These are phyloP conservation scores for Musca domestica DNA, from an alignment of 1,140 invertebrate species.

Conservation along the genomic window DNA sequence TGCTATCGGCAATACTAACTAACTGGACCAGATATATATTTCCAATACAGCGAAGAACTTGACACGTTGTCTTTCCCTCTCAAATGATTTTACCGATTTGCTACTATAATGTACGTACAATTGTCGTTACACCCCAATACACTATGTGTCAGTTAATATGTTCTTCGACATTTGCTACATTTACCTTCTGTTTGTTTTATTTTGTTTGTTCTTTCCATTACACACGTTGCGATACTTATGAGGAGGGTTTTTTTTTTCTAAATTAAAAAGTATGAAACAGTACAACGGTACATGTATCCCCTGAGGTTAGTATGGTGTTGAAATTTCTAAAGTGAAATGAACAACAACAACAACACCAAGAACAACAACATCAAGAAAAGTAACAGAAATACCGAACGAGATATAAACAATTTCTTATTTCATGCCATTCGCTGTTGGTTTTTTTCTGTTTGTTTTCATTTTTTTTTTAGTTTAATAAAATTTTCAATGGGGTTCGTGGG, in stretches of 20 bases:
- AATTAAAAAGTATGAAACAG: slow-evolving; percentile 20
- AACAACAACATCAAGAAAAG: neutral
- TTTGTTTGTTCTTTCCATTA: slow-evolving; percentile 9
- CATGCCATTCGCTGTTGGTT: neutral
- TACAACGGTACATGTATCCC: slow-evolving; percentile 9
- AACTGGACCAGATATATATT: too few species aligned
- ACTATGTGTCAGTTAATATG: too few species aligned
- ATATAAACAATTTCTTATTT: slow-evolving; percentile 10
- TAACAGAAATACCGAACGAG: neutral
- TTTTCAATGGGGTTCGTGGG: neutral
- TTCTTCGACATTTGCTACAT: slow-evolving; percentile 6
- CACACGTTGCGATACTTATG: neutral
- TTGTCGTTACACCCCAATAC: too few species aligned
- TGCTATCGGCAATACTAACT: too few species aligned
- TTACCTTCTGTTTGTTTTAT: slow-evolving; percentile 4
- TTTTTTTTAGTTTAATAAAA: slow-evolving; percentile 5
- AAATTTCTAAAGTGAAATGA: slow-evolving; percentile 18
- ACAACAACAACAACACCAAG: neutral
- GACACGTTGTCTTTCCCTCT: too few species aligned
- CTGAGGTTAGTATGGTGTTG: slow-evolving; percentile 21
- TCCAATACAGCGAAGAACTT: too few species aligned
- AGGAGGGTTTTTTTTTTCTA: slow-evolving; percentile 16
- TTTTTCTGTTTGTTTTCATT: neutral
- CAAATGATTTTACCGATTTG: too few species aligned
- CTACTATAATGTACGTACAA: too few species aligned